Base-by-base conservation (phyloP, 2,113 vertebrate genomes). In the Phoxinus phoxinus region DNA sequence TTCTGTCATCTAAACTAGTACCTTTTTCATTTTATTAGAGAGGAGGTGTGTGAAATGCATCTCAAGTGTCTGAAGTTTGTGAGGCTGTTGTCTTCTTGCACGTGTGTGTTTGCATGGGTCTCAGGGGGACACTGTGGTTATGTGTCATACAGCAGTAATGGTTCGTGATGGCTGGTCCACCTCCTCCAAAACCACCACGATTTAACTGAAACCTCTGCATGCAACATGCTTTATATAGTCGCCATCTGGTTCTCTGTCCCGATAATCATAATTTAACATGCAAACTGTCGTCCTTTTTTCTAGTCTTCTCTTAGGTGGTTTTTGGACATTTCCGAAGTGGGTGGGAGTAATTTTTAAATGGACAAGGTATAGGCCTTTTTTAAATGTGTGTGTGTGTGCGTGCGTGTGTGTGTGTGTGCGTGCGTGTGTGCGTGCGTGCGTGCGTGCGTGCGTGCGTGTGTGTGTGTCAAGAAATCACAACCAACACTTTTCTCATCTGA, bases 251-350 rank as follows among this genome's bases (percentile, higher is more conserved):
- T 83, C 61, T 78, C 63, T 51, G 58, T 71, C 27, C 21, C 12
- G 41, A 72, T 82, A 81, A 89, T 84, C 75, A 80, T 23, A 53
- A 65, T 81, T 86, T 86, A 78, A 76, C 82, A 86, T 85, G 77
- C 69, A 79, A 84, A 79, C 65, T 37, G 58, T 79, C 73, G 19
- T 83, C 37, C 11, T 63, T 51, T 82, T 83, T 75, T 67, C 65
- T 30, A 25, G 78, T 51, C 72, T 63, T 13, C 41, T 83, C 9
- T 11, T 59, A 82, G 35, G 30, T 77, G 61, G 61, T 78, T 83
- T 85, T 65, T 35, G 61, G n/a, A 17, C 10, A 53, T 75, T 84
- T 84, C 30, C 17, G 53, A 56, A 32, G 86, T 48, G 48, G 72
- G n/a, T 72, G 74, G 21, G 53, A 37, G 0, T 51, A 27, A 56